Conservation (phyloP, 2,113 vertebrate genomes). For the Paedocypris sp. region DNA sequence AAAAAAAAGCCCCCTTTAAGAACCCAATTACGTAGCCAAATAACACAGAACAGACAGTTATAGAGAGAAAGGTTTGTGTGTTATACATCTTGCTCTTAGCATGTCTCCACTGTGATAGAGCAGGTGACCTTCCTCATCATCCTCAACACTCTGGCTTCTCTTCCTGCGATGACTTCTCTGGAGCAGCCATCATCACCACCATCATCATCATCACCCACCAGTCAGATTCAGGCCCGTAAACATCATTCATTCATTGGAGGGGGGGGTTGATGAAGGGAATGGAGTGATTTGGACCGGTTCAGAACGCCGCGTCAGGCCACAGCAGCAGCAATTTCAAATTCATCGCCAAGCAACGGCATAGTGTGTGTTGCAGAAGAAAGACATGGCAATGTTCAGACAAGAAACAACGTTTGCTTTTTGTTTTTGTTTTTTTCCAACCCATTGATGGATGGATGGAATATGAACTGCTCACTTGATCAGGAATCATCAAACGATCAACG, state of each 20-base stretch:
- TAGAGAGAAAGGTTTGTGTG: slow-evolving; percentile 54
- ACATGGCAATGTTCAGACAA: slow-evolving; percentile 91
- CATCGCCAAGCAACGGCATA: slow-evolving; percentile 79
- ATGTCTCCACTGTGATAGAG: slow-evolving; percentile 79
- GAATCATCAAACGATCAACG: background rate
- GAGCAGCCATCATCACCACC: slow-evolving; percentile 33
- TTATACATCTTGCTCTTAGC: slow-evolving; percentile 80
- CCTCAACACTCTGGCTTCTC: slow-evolving; percentile 68
- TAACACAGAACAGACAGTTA: slow-evolving; percentile 55
- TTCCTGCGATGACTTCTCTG: slow-evolving; percentile 64
- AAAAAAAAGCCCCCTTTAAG: slow-evolving; percentile 10
- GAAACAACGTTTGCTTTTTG: slow-evolving; percentile 55
- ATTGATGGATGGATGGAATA: background rate
- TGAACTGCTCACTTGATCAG: background rate
- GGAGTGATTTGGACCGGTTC: slow-evolving; percentile 58
- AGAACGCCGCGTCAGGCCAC: slow-evolving; percentile 64
- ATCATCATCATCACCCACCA: slow-evolving; percentile 65
- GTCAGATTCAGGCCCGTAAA: slow-evolving; percentile 68
- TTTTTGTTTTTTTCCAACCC: slow-evolving; percentile 8
- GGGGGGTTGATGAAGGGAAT: slow-evolving; percentile 36
- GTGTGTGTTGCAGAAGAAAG: slow-evolving; percentile 87
- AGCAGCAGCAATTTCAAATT: slow-evolving; percentile 88
- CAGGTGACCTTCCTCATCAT: slow-evolving; percentile 88
- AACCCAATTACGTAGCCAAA: slow-evolving; percentile 43
- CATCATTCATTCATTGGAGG: slow-evolving; percentile 65